phyloP scores from a whole-genome alignment of 2,797 vertebrate genomes.

The Cirrhinus molitorella region DNA sequence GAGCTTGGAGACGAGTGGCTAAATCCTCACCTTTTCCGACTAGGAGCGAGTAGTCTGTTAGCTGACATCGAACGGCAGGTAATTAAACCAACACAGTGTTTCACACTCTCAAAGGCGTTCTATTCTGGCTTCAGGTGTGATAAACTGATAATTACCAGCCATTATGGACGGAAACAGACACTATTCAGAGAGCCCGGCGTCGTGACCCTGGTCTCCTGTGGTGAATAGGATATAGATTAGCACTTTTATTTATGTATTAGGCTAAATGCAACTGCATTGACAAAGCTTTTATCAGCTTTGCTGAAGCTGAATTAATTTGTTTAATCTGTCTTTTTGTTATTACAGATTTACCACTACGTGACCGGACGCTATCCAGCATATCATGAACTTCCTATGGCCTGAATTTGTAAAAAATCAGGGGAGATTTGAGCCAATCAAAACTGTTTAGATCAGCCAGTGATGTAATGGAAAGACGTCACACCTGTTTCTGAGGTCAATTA shows the following conservation, averaged over 20 bases:
- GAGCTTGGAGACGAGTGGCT: slow-evolving; percentile 93
- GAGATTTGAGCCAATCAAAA: slow-evolving; percentile 6
- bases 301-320: slow-evolving; percentile 1
- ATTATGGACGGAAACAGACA: slow-evolving; percentile 31
- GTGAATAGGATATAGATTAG: slow-evolving; percentile 25
- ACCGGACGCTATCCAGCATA: slow-evolving; percentile 88
- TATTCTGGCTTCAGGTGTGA: slow-evolving; percentile 25
- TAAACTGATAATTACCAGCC: slow-evolving; percentile 36
- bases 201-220: slow-evolving; percentile 10
- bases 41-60: slow-evolving; percentile 92
- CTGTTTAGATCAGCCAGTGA: slow-evolving; percentile 8
- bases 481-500: not conserved
- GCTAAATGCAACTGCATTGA: slow-evolving; percentile 3
- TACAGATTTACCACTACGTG: slow-evolving; percentile 93
- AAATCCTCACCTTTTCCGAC: slow-evolving; percentile 86
- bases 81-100: slow-evolving; percentile 30
- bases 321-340: slow-evolving; percentile 20
- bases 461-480: not conserved
- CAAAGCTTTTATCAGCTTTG: not conserved
- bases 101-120: not conserved
- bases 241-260: slow-evolving; percentile 8
- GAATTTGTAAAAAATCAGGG: slow-evolving; percentile 58
- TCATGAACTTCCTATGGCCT: slow-evolving; percentile 91
- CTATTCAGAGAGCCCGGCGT: not conserved
- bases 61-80: slow-evolving; percentile 96